Conservation (phyloP, 1,140 invertebrate genomes). For the Drosophila ambigua region DNA sequence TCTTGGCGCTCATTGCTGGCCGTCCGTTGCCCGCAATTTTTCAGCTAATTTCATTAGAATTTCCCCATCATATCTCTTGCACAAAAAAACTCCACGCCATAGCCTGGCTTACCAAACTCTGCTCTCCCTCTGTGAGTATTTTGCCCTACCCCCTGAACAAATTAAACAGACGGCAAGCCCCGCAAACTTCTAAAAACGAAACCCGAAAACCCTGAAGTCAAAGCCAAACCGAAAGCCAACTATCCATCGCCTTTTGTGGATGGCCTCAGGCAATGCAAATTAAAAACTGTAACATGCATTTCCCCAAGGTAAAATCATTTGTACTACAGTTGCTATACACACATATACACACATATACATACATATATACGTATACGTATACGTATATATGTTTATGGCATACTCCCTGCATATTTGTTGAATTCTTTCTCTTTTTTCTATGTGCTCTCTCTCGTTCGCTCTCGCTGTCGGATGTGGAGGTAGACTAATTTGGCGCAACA, state of each 20-base stretch:
- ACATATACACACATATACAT: background rate
- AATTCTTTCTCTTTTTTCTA: conserved; percentile 32
- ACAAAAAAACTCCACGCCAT: no score
- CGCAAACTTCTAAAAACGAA: no score
- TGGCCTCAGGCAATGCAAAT: conserved; percentile 72
- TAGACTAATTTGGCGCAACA: conserved; percentile 78
- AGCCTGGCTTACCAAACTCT: no score
- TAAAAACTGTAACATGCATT: conserved; percentile 81
- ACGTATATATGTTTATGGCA: conserved; percentile 15
- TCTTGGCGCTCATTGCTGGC: no score
- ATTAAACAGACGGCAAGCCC: no score
- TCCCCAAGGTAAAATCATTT: conserved; percentile 80
- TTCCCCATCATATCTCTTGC: no score
- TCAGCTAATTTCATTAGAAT: no score
- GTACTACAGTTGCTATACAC: conserved; percentile 30
- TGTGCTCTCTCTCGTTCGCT: conserved; percentile 32
- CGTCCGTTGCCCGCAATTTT: no score
- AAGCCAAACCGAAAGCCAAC: conserved; percentile 39
- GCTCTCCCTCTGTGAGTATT: no score
- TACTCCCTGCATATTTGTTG: conserved; percentile 37
- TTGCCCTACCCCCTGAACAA: no score
- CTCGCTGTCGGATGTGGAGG: conserved; percentile 51
- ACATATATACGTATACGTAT: conserved; percentile 14
- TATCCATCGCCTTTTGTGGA: conserved; percentile 61
- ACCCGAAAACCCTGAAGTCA: background rate